Base-by-base conservation (phyloP, 2,113 vertebrate genomes). In the Xenopus laevis region DNA sequence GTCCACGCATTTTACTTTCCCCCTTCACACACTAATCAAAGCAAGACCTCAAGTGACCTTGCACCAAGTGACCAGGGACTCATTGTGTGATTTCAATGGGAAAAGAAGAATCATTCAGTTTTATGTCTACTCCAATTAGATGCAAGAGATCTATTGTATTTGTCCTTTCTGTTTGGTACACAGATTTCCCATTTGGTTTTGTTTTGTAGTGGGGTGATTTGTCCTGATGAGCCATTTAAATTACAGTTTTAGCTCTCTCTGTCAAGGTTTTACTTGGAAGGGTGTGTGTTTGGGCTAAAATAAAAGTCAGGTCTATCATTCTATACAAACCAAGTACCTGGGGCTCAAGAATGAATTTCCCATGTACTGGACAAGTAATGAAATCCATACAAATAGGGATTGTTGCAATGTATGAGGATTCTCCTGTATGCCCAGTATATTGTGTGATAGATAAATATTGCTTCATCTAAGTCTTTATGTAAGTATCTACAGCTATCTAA, bases 211-310 rank as follows among this genome's bases (percentile, higher is more conserved):
- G n/a, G n/a, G n/a, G n/a, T n/a, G n/a, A n/a, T n/a, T n/a, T n/a
- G n/a, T n/a, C n/a, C n/a, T n/a, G 65, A 45, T 40, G 2, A 66
- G 78, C 74, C 77, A 81, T 79, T 81, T 82, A 81, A 87, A 86
- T 85, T 83, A 86, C 72, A 86, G 80, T 79, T 84, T 83, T 82
- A 13, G 8, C 78, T 76, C 77, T 81, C 17, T 82, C 78, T 80
- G 79, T 81, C 81, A 82, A 72, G 83, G 85, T 86, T 82, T 80
- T 80, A 81, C 79, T 46, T 45, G 74, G 78, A 79, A 84, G 81
- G 74, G 74, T 63, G 74, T 68, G 65, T 70, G 27, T 53, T 18
- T 57, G 50, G 46, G 55, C 44, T 61, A 45, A 27, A 65, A 68
- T 18, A 73, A 70, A 53, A 21, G n/a, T 10, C 40, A 27, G 33